Evolutionary conservation across 2,113 vertebrate genomes (phyloP), one percentile per base, ranked within the genome.

Genomic region (Nycticebus coucang): DNA sequence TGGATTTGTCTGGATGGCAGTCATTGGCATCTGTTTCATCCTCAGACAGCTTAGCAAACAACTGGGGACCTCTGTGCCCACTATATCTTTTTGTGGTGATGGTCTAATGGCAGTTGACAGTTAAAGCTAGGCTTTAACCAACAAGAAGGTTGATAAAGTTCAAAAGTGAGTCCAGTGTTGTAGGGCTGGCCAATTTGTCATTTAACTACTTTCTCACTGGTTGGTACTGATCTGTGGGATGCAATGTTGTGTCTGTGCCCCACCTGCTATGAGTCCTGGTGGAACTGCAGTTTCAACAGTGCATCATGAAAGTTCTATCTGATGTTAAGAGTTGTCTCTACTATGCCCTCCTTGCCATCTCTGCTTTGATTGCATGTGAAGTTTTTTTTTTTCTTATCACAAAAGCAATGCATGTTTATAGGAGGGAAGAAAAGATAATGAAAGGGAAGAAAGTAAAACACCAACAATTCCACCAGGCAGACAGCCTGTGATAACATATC

Each of bases 201-300:
- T 98, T 97, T 98, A 98, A 98, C 97, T 95, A 97, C 93, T 95
- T 97, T 91, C 37, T 92, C 50, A 62, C 62, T 84, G 95, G 83
- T 92, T 45, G 35, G 92, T 93, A 97, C 90, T 93, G 94, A 96
- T 97, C 79, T 92, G 45, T 53, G 85, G 26, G 41, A 78, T 53
- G 50, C 93, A 79, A 72, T 64, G 66, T 66, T 74, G 66, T 78
- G 84, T 82, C 72, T 59, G 41, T 85, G 95, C 89, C 95, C 93
- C 96, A 74, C 80, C 78, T 94, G 66, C 28, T 66, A 0, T 0
- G 2, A 26, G 33, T 77, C 62, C 74, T 13, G 24, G 71, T 45
- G 77, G 66, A 75, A 96, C n/a, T 26, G 28, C 28, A 74, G 17
- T 74, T 87, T 64, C 12, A 69, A 45, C 45, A 71, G 72, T 4